Percentiles rank a stretch among this genome's conserved stretches.
Conservation (phyloP, 2,888 invertebrate genomes). For the Steinernema scapterisci region DNA sequence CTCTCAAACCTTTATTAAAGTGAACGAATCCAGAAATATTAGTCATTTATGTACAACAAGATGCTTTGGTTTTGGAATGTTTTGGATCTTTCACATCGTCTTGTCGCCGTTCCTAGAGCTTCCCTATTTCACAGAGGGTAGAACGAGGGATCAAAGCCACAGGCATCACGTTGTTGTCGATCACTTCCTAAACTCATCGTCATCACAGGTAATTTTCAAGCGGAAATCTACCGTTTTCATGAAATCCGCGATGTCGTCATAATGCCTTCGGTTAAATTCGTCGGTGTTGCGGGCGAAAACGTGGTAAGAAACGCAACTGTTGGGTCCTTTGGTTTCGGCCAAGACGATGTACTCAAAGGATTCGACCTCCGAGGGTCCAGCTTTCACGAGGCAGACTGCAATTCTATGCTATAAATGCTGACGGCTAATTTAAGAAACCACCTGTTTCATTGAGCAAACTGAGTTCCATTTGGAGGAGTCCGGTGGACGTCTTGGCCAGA, state of each 20-base stretch:
- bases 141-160: conserved; percentile 52
- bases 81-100: background rate
- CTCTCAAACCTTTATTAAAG: background rate
- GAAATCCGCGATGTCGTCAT: conserved; percentile 60
- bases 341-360: conserved; percentile 57
- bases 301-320: conserved; percentile 49
- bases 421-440: background rate
- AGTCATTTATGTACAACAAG: background rate
- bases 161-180: conserved; percentile 45
- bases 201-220: conserved; percentile 32
- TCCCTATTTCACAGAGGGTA: conserved; percentile 47
- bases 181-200: conserved; percentile 35
- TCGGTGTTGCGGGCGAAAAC: conserved; percentile 59
- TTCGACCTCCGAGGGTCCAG: conserved; percentile 55
- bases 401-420: background rate
- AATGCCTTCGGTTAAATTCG: conserved; percentile 57
- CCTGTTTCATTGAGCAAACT: conserved; percentile 28
- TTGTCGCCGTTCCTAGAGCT: conserved; percentile 36
- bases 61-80: conserved; percentile 1
- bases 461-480: conserved; percentile 33
- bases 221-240: conserved; percentile 47
- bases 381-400: conserved; percentile 58
- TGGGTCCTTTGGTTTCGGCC: conserved; percentile 53
- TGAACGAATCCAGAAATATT: background rate
- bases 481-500: background rate